These are phyloP conservation scores for Pholis gunnellus DNA, from an alignment of 2,113 vertebrate species.

Conservation along the genomic window DNA sequence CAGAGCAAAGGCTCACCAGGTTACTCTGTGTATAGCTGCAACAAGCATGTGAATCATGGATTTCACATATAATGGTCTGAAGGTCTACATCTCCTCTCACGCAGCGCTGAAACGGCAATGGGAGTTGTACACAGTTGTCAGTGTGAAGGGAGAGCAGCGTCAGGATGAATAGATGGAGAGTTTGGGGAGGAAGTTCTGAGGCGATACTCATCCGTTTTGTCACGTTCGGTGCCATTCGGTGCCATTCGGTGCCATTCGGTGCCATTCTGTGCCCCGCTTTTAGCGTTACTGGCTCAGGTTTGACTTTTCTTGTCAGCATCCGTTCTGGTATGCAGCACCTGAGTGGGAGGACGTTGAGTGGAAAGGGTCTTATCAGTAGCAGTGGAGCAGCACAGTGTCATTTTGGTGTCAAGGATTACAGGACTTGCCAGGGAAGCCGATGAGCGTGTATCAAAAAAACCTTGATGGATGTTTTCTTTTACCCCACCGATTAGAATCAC, in stretches of 20 bases:
- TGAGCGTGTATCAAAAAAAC: not conserved
- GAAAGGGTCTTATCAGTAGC: not conserved
- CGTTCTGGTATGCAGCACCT: not conserved
- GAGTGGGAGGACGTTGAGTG: not conserved
- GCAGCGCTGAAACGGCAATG: not conserved
- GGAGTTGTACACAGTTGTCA: not conserved
- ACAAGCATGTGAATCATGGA: slow-evolving; percentile 4
- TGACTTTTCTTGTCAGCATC: not conserved
- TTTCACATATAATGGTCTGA: slow-evolving; percentile 8
- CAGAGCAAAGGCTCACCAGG: not conserved
- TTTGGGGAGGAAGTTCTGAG: not conserved
- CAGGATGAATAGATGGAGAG: not conserved
- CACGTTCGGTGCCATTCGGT: not conserved
- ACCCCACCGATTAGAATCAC: not conserved
- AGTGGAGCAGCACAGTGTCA: not conserved
- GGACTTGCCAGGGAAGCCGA: not conserved
- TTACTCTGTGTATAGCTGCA: not conserved
- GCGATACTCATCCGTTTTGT: not conserved
- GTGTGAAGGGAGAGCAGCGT: not conserved
- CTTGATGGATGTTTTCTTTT: not conserved
- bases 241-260: not conserved
- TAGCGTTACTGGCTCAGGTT: not conserved
- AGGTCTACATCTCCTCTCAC: not conserved
- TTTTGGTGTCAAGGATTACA: not conserved
- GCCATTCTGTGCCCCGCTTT: not conserved